Conservation (phyloP, 2,888 invertebrate species). For the Melanotus villosus region DNA sequence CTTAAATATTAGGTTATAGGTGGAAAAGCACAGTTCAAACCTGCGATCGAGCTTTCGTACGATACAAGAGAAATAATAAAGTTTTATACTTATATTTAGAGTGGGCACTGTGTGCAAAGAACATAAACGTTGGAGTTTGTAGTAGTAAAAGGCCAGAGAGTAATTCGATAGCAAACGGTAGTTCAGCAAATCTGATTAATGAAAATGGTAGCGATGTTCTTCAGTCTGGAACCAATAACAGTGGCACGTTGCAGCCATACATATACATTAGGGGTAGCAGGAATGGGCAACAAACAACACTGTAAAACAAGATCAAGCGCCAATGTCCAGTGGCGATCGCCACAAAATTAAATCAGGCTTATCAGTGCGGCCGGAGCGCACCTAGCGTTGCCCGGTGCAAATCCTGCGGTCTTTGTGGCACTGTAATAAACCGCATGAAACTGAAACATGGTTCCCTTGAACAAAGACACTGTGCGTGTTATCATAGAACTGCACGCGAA, state of each 20-base stretch:
- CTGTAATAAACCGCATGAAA: slow-evolving; percentile 60
- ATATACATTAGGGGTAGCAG: slow-evolving; percentile 49
- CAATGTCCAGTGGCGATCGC: slow-evolving; percentile 61
- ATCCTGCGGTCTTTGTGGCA: slow-evolving; percentile 59
- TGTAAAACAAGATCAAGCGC: slow-evolving; percentile 64
- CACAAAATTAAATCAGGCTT: slow-evolving; percentile 66
- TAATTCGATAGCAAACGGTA: slow-evolving; percentile 11
- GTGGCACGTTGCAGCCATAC: slow-evolving; percentile 48
- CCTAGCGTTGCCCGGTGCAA: slow-evolving; percentile 55
- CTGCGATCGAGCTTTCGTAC: too few relatives aligned
- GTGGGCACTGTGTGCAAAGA: too few relatives aligned
- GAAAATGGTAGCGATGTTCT: slow-evolving; percentile 55
- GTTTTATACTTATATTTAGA: too few relatives aligned
- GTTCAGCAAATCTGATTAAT: slow-evolving; percentile 57
- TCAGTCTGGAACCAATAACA: slow-evolving; percentile 55
- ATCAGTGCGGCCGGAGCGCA: slow-evolving; percentile 59
- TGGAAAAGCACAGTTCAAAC: too few relatives aligned
- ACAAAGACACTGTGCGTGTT: slow-evolving; percentile 58
- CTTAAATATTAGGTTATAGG: too few relatives aligned
- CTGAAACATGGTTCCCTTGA: slow-evolving; percentile 53
- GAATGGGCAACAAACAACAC: slow-evolving; percentile 57
- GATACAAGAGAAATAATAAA: too few relatives aligned
- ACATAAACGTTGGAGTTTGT: not conserved
- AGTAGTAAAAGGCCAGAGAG: not conserved
- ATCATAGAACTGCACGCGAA: slow-evolving; percentile 58